Percentiles rank a stretch among this genome's conserved stretches.
Conservation (phyloP, 1,140 invertebrate genomes). For the Magallana angulata region DNA sequence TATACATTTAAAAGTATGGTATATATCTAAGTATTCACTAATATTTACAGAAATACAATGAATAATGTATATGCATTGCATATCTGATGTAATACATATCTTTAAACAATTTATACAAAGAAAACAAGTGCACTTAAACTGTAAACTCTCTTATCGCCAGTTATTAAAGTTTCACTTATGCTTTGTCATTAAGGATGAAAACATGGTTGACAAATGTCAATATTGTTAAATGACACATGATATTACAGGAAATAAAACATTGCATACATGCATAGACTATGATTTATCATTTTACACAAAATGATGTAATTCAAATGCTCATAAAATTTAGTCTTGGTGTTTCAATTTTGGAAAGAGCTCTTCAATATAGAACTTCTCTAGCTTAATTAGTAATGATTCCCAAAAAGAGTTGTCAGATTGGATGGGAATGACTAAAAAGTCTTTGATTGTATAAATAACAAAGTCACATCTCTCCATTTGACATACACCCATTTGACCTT, state of each 20-base stretch:
- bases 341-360: constrained; percentile 17
- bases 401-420: constrained; percentile 35
- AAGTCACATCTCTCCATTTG: constrained; percentile 17
- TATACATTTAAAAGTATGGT: background rate
- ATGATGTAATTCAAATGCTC: background rate
- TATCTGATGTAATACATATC: background rate
- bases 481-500: constrained; percentile 32
- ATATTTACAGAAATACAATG: background rate
- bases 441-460: constrained; percentile 39
- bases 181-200: constrained; percentile 16
- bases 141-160: background rate
- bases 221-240: constrained; percentile 5
- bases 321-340: background rate
- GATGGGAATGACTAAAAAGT: background rate
- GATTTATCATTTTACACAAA: constrained; percentile 1
- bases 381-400: background rate
- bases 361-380: constrained; percentile 1
- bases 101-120: constrained; percentile 19
- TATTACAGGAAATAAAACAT: background rate
- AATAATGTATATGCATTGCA: background rate
- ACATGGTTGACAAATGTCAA: background rate
- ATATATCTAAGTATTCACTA: background rate
- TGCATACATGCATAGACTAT: background rate
- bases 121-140: background rate
- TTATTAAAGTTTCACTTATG: background rate